Conservation (phyloP, 2,113 vertebrate genomes). For the Brienomyrus longianalis region DNA sequence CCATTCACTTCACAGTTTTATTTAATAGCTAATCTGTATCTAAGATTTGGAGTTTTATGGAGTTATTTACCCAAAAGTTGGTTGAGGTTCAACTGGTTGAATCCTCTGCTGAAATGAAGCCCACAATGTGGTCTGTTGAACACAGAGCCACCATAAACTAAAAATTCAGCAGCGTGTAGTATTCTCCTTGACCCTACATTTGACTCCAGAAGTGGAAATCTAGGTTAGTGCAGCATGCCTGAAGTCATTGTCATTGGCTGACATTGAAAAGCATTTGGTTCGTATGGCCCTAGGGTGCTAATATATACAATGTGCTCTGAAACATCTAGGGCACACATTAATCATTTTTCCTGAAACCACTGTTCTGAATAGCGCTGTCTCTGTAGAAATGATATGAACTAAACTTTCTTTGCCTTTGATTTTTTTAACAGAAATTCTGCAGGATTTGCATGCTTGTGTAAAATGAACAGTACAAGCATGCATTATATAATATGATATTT, state of each 20-base stretch:
- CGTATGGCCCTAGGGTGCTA: background rate
- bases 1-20: background rate
- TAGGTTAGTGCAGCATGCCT: constrained; percentile 3
- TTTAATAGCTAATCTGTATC: background rate
- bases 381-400: background rate
- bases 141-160: background rate
- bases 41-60: background rate
- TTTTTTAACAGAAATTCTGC: background rate
- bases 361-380: background rate
- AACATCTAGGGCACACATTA: constrained; percentile 18
- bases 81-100: background rate
- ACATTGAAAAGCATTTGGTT: constrained; percentile 7
- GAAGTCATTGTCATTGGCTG: constrained; percentile 21
- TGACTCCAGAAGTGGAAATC: constrained; percentile 10
- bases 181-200: constrained; percentile 18
- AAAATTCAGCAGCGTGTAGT: background rate
- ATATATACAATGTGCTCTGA: constrained; percentile 10
- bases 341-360: background rate
- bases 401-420: background rate
- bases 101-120: background rate
- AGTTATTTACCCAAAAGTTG: background rate
- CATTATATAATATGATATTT: background rate
- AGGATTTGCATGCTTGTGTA: background rate
- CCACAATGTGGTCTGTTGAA: background rate
- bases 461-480: background rate